Percentiles rank a stretch among this genome's conserved stretches.
phyloP scores from a whole-genome alignment of 2,888 invertebrate genomes.

The Calameuta pallipes region DNA sequence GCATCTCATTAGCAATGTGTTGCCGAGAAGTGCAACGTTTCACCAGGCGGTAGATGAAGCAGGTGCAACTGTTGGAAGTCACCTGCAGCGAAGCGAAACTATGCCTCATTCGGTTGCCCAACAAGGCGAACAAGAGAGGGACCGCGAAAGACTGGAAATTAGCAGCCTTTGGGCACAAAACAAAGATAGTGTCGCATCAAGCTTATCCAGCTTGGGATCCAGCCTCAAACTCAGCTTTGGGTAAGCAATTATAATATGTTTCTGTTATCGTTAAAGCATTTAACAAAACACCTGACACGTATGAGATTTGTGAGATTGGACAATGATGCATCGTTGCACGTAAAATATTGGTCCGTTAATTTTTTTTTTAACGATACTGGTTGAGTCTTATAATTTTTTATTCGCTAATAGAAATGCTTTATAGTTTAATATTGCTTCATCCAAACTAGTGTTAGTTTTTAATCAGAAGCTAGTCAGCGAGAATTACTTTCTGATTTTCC shows the following conservation, averaged over 20 bases:
- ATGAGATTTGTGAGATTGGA: not conserved
- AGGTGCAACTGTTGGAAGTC: slow-evolving; percentile 49
- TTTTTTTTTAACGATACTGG: not conserved
- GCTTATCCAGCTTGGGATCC: slow-evolving; percentile 83
- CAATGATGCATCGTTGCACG: not conserved
- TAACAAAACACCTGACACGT: not conserved
- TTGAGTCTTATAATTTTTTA: not conserved
- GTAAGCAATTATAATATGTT: slow-evolving; percentile 67
- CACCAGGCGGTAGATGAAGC: slow-evolving; percentile 60
- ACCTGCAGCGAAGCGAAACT: slow-evolving; percentile 61
- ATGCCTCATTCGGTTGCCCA: slow-evolving; percentile 64
- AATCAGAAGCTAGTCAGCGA: not conserved
- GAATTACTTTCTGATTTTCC: slow-evolving; percentile 8
- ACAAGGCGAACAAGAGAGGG: slow-evolving; percentile 61
- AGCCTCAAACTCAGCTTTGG: slow-evolving; percentile 88
- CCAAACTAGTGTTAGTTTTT: not conserved
- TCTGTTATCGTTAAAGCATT: not conserved
- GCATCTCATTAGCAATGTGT: slow-evolving; percentile 41
- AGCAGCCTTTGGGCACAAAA: slow-evolving; percentile 63
- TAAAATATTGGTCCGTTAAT: not conserved
- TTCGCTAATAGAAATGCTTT: not conserved
- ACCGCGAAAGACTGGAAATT: slow-evolving; percentile 60
- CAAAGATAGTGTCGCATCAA: slow-evolving; percentile 74
- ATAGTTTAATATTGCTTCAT: not conserved
- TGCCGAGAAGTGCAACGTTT: slow-evolving; percentile 66